Evolutionary conservation across 2,888 invertebrate genomes (phyloP).

Genomic region (Coleophora flavipennella): DNA sequence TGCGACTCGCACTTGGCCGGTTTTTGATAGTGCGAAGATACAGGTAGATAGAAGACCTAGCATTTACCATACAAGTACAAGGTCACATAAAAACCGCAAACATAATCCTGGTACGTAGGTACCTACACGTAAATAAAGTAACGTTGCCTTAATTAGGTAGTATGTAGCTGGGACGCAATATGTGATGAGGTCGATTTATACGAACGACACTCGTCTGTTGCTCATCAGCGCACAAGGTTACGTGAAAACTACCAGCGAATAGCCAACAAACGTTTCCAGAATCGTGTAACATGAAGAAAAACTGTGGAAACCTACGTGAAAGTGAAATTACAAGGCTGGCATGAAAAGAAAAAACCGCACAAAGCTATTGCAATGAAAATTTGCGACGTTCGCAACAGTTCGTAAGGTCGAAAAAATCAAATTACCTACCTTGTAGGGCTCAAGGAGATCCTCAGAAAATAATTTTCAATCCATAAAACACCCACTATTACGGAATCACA

Average conservation of each 20-base stretch:
- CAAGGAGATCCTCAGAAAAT: slow-evolving; percentile 16
- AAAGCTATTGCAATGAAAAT: slow-evolving; percentile 17
- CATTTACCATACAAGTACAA: too few species aligned
- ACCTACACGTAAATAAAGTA: not conserved
- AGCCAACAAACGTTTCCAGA: too few species aligned
- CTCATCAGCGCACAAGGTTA: slow-evolving; percentile 42
- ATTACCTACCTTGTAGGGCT: slow-evolving; percentile 38
- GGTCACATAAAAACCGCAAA: too few species aligned
- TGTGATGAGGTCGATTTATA: slow-evolving; percentile 31
- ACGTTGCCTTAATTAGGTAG: too few species aligned
- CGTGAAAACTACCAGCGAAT: slow-evolving; percentile 10
- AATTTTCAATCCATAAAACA: slow-evolving; percentile 41
- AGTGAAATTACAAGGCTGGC: slow-evolving; percentile 13
- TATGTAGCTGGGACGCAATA: slow-evolving; percentile 17
- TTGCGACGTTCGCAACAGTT: slow-evolving; percentile 4
- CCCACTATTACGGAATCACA: slow-evolving; percentile 27
- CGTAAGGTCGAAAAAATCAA: slow-evolving; percentile 20
- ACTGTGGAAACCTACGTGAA: slow-evolving; percentile 12
- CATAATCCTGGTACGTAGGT: too few species aligned
- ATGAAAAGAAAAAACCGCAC: slow-evolving; percentile 16
- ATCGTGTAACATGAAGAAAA: too few species aligned
- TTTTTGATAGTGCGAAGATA: too few species aligned
- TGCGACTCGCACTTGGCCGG: too few species aligned
- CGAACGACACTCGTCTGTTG: slow-evolving; percentile 43
- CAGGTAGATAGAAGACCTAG: too few species aligned